A percentile compares a stretch with the other conserved stretches of the same genome.
These are phyloP conservation scores for Danionella cerebrum DNA, from an alignment of 2,113 vertebrate genomes.

Conservation along the genomic window DNA sequence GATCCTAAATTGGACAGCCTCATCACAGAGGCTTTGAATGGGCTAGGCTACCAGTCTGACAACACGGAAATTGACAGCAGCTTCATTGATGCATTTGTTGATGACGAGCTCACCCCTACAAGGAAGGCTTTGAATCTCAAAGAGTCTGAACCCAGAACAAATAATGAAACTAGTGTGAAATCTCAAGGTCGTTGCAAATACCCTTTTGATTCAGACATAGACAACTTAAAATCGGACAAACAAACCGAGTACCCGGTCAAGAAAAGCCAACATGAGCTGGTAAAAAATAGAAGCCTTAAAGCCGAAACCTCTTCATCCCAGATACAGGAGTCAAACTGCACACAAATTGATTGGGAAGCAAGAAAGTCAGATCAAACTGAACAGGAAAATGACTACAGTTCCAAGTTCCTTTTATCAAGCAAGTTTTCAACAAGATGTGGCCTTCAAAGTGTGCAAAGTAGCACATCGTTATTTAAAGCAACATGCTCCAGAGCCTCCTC, in stretches of 20 bases:
- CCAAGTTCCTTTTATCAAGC: slow-evolving; percentile 51
- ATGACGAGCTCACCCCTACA: slow-evolving; percentile 77
- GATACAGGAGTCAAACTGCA: slow-evolving; percentile 48
- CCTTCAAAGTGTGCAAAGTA: slow-evolving; percentile 59
- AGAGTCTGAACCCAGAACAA: slow-evolving; percentile 68
- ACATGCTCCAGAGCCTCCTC: slow-evolving; percentile 19
- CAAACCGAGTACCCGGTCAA: slow-evolving; percentile 44
- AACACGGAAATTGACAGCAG: slow-evolving; percentile 94
- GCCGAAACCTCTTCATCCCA: slow-evolving; percentile 48
- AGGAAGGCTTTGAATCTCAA: slow-evolving; percentile 68
- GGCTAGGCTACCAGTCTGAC: slow-evolving; percentile 86
- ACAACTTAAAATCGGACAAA: slow-evolving; percentile 49
- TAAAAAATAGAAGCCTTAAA: slow-evolving; percentile 56
- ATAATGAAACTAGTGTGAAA: slow-evolving; percentile 55
- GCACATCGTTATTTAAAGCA: slow-evolving; percentile 40
- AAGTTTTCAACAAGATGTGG: slow-evolving; percentile 60
- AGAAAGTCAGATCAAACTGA: slow-evolving; percentile 54
- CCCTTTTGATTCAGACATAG: slow-evolving; percentile 51
- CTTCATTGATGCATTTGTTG: slow-evolving; percentile 92
- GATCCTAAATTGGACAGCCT: slow-evolving; percentile 93
- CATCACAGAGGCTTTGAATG: slow-evolving; percentile 92
- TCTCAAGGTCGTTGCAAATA: slow-evolving; percentile 51
- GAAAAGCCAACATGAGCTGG: slow-evolving; percentile 52
- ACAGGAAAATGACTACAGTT: slow-evolving; percentile 52
- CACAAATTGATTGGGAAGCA: slow-evolving; percentile 52